A percentile compares a stretch with the other conserved stretches of the same genome.
Conservation (phyloP, 2,888 invertebrate species). For the Perithous albicinctus region DNA sequence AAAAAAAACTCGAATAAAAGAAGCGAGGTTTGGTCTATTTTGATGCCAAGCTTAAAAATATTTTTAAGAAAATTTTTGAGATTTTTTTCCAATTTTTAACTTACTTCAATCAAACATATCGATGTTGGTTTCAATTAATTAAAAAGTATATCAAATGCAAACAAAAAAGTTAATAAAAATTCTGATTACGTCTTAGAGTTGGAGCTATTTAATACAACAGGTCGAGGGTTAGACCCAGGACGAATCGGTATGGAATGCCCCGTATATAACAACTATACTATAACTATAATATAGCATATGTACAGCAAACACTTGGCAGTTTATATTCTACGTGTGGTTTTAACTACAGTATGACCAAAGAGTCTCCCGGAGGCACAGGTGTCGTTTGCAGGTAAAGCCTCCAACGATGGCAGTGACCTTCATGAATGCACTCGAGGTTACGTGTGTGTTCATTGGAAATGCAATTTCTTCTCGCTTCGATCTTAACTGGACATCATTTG, state of each 20-base stretch:
- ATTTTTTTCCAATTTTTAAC: no score
- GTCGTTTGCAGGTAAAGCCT: conserved; percentile 61
- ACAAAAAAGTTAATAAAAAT: no score
- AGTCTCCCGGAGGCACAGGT: conserved; percentile 68
- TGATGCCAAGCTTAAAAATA: no score
- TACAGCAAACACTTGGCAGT: conserved; percentile 28
- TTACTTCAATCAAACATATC: no score
- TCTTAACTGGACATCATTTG: background rate
- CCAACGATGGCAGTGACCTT: conserved; percentile 66
- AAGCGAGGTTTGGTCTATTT: no score
- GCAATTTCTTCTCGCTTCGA: conserved; percentile 36
- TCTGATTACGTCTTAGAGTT: no score
- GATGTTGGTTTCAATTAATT: no score
- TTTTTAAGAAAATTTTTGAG: no score
- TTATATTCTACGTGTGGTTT: conserved; percentile 41
- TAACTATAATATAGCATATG: conserved; percentile 11
- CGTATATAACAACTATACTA: background rate
- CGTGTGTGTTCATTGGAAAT: conserved; percentile 44
- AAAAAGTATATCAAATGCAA: no score
- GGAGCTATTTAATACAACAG: background rate
- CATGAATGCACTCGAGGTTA: conserved; percentile 26
- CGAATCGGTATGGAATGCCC: no score
- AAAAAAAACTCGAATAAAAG: no score
- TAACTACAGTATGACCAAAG: conserved; percentile 54
- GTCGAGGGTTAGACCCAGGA: no score